Base-by-base conservation (phyloP, 2,888 invertebrate species). In the Horisme vitalbata region DNA sequence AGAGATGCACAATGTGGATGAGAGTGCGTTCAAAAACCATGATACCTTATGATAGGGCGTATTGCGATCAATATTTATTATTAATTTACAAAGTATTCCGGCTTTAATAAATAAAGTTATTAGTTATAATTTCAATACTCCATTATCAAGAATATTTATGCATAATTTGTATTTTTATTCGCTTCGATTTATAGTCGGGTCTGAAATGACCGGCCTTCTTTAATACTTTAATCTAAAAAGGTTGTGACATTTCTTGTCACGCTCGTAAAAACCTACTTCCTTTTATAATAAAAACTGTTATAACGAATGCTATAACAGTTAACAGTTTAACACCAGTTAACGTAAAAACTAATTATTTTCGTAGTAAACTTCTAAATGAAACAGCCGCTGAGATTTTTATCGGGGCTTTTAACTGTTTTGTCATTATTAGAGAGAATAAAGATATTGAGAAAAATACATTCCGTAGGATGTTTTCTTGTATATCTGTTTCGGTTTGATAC, bases 261-360 rank as follows among this genome's bases (percentile, higher is more conserved):
- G 65, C 59, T 57, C 62, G 55, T 73, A 66, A 65, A 63, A 68
- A 68, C 39, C 66, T 62, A 74, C 79, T 79, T 81, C 81, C 82
- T 68, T 67, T 68, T 63, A 70, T 67, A 75, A 67, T 74, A 75
- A 75, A 73, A 72, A 65, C 59, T 55, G 60, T 64, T 65, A 58
- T 62, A 65, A 61, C 67, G 35, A 43, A 30, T n/a, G 34, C 37
- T 41, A 47, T 66, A 71, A 67, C 58, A 54, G 68, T 68, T 79
- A 75, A 78, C 73, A 69, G 69, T 65, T 56, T 61, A 64, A 65
- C 71, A 71, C 68, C 70, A 64, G 72, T 79, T 75, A 71, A 55
- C 61, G 64, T 65, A 64, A 59, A 63, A 62, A 65, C 66, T 78
- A 75, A 80, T 80, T 74, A 79, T 78, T 75, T 71, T 63, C 63